Conservation (phyloP, 2,888 invertebrate genomes). For the Tineola bisselliella region DNA sequence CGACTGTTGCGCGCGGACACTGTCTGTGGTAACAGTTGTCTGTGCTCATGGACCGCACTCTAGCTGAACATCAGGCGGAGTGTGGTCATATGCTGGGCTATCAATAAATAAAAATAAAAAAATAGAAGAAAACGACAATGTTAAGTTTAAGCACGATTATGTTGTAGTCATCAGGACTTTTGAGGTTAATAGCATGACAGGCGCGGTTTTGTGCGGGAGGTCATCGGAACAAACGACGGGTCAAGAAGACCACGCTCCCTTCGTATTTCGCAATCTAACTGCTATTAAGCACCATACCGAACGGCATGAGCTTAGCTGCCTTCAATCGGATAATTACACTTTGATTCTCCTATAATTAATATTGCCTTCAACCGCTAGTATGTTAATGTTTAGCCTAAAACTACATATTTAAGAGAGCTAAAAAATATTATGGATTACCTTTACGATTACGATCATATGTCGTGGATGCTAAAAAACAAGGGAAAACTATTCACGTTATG, state of each 20-base stretch:
- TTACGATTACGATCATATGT: too few relatives aligned
- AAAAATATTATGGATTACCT: too few relatives aligned
- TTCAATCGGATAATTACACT: neutral
- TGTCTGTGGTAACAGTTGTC: too few relatives aligned
- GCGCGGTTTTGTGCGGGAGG: neutral
- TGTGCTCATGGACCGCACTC: too few relatives aligned
- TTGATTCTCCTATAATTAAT: neutral
- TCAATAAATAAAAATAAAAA: too few relatives aligned
- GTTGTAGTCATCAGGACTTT: neutral
- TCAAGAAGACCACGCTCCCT: conserved; percentile 3
- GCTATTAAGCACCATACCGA: neutral
- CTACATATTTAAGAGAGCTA: too few relatives aligned
- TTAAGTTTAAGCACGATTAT: neutral
- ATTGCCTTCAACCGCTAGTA: neutral
- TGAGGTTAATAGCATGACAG: conserved; percentile 2
- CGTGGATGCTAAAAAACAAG: neutral
- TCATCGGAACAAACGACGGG: neutral
- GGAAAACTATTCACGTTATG: neutral
- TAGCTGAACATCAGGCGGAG: too few relatives aligned
- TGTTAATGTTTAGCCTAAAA: too few relatives aligned
- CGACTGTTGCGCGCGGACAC: too few relatives aligned
- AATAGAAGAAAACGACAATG: neutral
- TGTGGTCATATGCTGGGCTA: too few relatives aligned
- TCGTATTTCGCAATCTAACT: conserved; percentile 8
- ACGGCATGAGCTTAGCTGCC: neutral